Base-by-base conservation (phyloP, 1,140 invertebrate species). In the Sarcophaga peregrina region DNA sequence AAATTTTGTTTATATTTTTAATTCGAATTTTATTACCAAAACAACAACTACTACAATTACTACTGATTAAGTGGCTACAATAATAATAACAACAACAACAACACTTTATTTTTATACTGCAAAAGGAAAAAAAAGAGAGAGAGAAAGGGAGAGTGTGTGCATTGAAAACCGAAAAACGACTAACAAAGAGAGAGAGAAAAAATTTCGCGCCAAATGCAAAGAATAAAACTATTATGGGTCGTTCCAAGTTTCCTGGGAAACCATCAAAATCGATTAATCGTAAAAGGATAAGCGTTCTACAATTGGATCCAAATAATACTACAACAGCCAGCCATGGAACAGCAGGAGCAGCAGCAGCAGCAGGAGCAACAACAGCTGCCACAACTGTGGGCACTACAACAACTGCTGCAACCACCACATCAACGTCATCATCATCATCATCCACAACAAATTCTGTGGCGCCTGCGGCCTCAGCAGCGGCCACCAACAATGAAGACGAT, bases 251-350 rank as follows among this genome's bases (percentile, higher is more conserved):
- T 93, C 95, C 95, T 89, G 95, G 95, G 85, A 96, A 95, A 93
- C 95, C 95, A 90, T 93, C 95, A 85, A 96, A 96, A 92, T 94
- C 94, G 92, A 94, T 95, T 89, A 95, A 95, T 91, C 94, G 94
- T 92, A 95, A 95, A 91, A 93, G 95, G 91, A 93, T 95, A 90
- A 95, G 94, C 92, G 94, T 95, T 90, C 92, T 95, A 89, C 92
- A 93, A 86, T 91, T 92, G 85, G 92, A 92, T 85, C 91, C 92
- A 86, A 90, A 91, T 85, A 58, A 68, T 37, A 58, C 13, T 25
- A 46, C 75, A 15, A 46, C 81, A 25, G n/a, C 54, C n/a, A 9
- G 68, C 78, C 25, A 73, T 74, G 76, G 72, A 48, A 83, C 46
- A 83, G 81, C 86, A 85, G 89, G 73, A 84, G 86, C 25, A 88